Evolutionary conservation across 2,797 vertebrate genomes (phyloP).

Genomic region (Tamandua tetradactyla): DNA sequence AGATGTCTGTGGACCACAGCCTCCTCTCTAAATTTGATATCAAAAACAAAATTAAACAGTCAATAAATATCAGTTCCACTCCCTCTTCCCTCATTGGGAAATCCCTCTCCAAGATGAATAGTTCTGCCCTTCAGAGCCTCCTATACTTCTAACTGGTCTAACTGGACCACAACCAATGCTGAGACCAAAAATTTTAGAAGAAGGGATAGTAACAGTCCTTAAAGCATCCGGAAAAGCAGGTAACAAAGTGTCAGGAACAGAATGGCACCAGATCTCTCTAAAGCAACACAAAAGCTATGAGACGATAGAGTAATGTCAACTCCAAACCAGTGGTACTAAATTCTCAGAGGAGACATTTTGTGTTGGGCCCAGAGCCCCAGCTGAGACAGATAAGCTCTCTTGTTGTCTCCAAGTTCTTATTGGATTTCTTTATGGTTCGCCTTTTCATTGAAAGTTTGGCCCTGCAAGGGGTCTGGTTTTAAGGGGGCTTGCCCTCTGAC

Average conservation of each 20-base stretch:
- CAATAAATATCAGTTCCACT: not conserved
- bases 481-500: not conserved
- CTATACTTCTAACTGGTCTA: not conserved
- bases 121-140: not conserved
- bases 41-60: slow-evolving; percentile 53
- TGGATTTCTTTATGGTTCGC: not conserved
- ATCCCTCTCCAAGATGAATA: not conserved
- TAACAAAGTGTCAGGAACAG: not conserved
- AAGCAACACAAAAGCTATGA: not conserved
- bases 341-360: not conserved
- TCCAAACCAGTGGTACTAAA: not conserved
- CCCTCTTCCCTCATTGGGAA: not conserved
- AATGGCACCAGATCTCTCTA: not conserved
- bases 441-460: not conserved
- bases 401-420: not conserved
- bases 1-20: not conserved
- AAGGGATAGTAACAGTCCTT: not conserved
- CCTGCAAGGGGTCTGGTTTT: not conserved
- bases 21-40: not conserved
- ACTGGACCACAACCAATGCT: not conserved
- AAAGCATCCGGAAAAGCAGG: not conserved
- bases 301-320: not conserved
- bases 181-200: not conserved
- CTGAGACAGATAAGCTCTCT: not conserved
- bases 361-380: not conserved